These are phyloP conservation scores for Eidolon dupreanum DNA, from an alignment of 2,797 vertebrate genomes.

Conservation along the genomic window DNA sequence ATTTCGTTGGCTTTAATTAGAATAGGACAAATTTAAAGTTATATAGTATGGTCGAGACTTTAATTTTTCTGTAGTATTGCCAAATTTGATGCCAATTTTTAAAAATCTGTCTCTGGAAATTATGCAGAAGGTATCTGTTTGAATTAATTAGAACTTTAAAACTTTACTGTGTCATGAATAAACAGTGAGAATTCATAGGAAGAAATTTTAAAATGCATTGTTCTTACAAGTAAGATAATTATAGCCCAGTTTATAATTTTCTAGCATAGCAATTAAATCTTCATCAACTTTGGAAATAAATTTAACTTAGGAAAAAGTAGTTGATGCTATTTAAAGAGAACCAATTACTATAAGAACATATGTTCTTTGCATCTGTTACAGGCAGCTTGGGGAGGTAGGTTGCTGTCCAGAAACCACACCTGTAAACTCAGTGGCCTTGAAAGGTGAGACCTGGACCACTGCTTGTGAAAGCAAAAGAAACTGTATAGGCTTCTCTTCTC, in stretches of 20 bases:
- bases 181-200: constrained; percentile 5
- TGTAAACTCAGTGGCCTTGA: constrained; percentile 85
- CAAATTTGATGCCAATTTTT: neutral
- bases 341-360: neutral
- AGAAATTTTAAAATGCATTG: constrained; percentile 11
- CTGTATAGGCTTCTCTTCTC: neutral
- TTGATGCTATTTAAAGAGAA: neutral
- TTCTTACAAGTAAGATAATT: constrained; percentile 31
- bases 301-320: neutral
- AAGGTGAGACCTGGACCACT: constrained; percentile 73
- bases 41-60: neutral
- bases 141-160: neutral
- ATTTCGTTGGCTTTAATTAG: neutral
- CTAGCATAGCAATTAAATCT: neutral
- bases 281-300: constrained; percentile 24
- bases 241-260: constrained; percentile 35
- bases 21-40: neutral
- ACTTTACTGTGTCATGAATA: neutral
- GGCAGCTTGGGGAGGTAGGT: constrained; percentile 88
- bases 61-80: neutral
- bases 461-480: neutral
- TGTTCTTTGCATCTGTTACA: constrained; percentile 54
- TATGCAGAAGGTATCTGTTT: neutral
- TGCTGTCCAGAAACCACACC: constrained; percentile 85
- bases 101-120: constrained; percentile 5